Evolutionary conservation across 1,140 invertebrate genomes (phyloP).

Genomic region (Branchinecta lynchi): DNA sequence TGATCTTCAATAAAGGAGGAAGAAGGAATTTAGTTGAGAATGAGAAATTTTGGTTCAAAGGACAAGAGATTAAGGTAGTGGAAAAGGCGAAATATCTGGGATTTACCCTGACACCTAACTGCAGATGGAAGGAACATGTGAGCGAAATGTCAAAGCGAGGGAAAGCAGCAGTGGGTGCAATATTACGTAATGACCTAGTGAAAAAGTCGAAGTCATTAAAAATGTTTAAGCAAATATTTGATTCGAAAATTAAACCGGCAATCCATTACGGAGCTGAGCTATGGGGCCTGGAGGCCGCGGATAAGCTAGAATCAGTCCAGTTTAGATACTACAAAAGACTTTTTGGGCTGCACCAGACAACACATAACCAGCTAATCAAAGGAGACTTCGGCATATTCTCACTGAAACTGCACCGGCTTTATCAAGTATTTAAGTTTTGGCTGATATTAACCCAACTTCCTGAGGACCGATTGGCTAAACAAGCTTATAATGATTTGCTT

Average conservation of each 20-base stretch:
- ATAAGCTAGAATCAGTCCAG: constrained; percentile 10
- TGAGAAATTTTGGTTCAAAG: constrained; percentile 5
- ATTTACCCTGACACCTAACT: constrained; percentile 8
- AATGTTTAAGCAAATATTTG: constrained; percentile 11
- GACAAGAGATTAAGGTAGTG: constrained; percentile 10
- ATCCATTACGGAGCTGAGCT: constrained; percentile 9
- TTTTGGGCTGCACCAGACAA: constrained; percentile 9
- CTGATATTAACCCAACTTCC: constrained; percentile 11
- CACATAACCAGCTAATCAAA: constrained; percentile 11
- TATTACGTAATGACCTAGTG: constrained; percentile 11
- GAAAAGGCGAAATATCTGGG: constrained; percentile 9
- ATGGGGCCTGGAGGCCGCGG: background rate
- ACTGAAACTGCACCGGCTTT: constrained; percentile 9
- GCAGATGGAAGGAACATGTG: constrained; percentile 2
- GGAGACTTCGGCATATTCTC: constrained; percentile 5
- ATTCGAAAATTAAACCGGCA: constrained; percentile 10
- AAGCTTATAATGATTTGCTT: constrained; percentile 12
- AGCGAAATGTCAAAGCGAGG: constrained; percentile 10
- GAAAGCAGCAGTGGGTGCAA: constrained; percentile 5
- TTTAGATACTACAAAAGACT: constrained; percentile 11
- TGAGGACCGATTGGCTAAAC: constrained; percentile 11
- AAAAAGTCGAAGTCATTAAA: constrained; percentile 12
- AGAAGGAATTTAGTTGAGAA: constrained; percentile 8
- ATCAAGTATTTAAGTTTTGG: constrained; percentile 7
- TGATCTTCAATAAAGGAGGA: constrained; percentile 7